Evolutionary conservation across 2,888 invertebrate genomes (phyloP).

Genomic region (Pantelozetes paolii): DNA sequence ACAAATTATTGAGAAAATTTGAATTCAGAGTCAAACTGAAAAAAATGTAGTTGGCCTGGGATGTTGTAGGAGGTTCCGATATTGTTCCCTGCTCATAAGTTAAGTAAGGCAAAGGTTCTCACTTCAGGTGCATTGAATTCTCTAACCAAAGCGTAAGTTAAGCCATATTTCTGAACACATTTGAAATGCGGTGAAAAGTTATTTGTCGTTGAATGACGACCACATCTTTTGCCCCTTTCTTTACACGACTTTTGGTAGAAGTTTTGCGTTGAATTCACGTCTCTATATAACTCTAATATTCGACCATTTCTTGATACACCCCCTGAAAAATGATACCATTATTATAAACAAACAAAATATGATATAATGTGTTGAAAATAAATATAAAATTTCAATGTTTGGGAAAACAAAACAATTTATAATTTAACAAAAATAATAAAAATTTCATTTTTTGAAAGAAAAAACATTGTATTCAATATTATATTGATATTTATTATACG

Average conservation of each 20-base stretch:
- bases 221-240: slow-evolving; percentile 66
- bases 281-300: slow-evolving; percentile 67
- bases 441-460: too few species aligned
- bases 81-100: background rate
- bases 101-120: slow-evolving; percentile 48
- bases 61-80: background rate
- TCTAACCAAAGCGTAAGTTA: slow-evolving; percentile 74
- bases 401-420: too few species aligned
- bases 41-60: too few species aligned
- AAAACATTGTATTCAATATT: too few species aligned
- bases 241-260: slow-evolving; percentile 77
- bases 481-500: too few species aligned
- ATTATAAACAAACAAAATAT: too few species aligned
- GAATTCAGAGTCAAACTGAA: too few species aligned
- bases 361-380: too few species aligned
- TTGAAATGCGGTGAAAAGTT: slow-evolving; percentile 56
- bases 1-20: too few species aligned
- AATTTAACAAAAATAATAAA: too few species aligned
- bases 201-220: slow-evolving; percentile 68
- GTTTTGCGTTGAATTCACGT: slow-evolving; percentile 57
- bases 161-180: slow-evolving; percentile 77
- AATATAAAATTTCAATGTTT: too few species aligned
- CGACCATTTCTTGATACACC: slow-evolving; percentile 65
- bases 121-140: slow-evolving; percentile 58
- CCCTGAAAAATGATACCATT: slow-evolving; percentile 54